phyloP scores from a whole-genome alignment of 1,140 invertebrate species.

The Potamilus streckersoni region DNA sequence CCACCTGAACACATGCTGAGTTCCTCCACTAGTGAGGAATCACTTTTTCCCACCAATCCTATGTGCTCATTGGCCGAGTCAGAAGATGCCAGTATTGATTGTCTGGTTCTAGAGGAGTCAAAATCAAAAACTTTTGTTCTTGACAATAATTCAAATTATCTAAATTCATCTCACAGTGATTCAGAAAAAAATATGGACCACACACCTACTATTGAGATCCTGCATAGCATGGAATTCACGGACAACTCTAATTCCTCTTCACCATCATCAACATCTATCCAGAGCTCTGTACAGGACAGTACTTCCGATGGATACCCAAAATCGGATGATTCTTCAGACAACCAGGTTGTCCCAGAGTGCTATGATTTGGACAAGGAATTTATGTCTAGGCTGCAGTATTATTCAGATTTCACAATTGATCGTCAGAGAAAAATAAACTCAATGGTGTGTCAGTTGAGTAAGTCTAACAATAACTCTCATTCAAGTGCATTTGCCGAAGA shows the following conservation, averaged over 20 bases:
- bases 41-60: slow-evolving; percentile 6
- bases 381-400: slow-evolving; percentile 54
- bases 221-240: slow-evolving; percentile 16
- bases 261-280: slow-evolving; percentile 40
- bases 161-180: slow-evolving; percentile 31
- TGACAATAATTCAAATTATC: slow-evolving; percentile 46
- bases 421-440: slow-evolving; percentile 54
- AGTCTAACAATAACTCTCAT: slow-evolving; percentile 14
- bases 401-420: slow-evolving; percentile 56
- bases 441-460: slow-evolving; percentile 29
- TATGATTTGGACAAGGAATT: slow-evolving; percentile 51
- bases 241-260: slow-evolving; percentile 19
- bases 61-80: too few relatives aligned
- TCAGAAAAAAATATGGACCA: slow-evolving; percentile 14
- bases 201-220: slow-evolving; percentile 23
- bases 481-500: slow-evolving; percentile 30
- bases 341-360: slow-evolving; percentile 49
- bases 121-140: slow-evolving; percentile 35
- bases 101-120: slow-evolving; percentile 23
- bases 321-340: slow-evolving; percentile 45
- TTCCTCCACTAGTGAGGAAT: slow-evolving; percentile 23
- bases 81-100: slow-evolving; percentile 12
- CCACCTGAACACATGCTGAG: too few relatives aligned
- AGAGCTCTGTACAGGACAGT: slow-evolving; percentile 15
- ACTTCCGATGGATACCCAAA: slow-evolving; percentile 48